Conservation (phyloP, 2,113 vertebrate species). For the Notiomystis cincta region DNA sequence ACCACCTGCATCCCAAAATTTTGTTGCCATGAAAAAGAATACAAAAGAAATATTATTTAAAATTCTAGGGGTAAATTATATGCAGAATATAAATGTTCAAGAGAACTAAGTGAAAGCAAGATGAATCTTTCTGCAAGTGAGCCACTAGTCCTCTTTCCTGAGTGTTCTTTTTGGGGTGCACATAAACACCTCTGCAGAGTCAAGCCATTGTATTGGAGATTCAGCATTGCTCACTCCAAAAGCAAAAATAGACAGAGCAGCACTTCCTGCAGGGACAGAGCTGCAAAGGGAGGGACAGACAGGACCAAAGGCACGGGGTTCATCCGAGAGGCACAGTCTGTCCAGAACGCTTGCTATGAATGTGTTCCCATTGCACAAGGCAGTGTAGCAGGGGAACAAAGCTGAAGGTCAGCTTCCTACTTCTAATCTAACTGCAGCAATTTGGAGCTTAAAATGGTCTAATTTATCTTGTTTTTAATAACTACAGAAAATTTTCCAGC, state of each 20-base stretch:
- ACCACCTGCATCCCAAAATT: not conserved
- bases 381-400: not conserved
- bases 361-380: not conserved
- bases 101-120: not conserved
- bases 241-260: not conserved
- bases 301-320: accelerated
- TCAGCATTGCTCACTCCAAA: not conserved
- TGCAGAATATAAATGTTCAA: not conserved
- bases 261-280: not conserved
- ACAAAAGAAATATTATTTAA: not conserved
- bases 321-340: not conserved
- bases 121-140: not conserved
- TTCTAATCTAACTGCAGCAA: not conserved
- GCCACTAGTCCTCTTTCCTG: not conserved
- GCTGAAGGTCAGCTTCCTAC: not conserved
- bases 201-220: not conserved
- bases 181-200: not conserved
- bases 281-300: not conserved
- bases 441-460: not conserved
- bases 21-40: not conserved
- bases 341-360: not conserved
- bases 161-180: not conserved
- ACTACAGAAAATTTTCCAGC: not conserved
- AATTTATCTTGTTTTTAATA: slow-evolving; percentile 21
- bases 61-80: not conserved